Evolutionary conservation across 2,797 vertebrate genomes (phyloP).

Genomic region (Serranus cabrilla): DNA sequence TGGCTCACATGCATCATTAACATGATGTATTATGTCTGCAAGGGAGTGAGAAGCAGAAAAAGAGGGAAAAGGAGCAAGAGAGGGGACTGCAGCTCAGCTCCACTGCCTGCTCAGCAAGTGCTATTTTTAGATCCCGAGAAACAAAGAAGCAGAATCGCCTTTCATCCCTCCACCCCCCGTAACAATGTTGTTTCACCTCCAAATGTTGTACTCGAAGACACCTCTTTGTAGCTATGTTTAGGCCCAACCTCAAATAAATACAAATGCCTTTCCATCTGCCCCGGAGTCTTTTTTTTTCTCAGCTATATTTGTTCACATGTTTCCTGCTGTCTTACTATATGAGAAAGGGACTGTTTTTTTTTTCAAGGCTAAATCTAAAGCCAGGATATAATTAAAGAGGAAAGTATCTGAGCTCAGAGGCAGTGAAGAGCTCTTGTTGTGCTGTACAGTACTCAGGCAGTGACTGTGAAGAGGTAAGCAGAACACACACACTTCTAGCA

Average conservation of each 20-base stretch:
- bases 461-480: conserved; percentile 7
- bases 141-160: conserved; percentile 76
- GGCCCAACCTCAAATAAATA: conserved; percentile 56
- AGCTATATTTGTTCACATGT: conserved; percentile 36
- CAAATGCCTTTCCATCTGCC: conserved; percentile 42
- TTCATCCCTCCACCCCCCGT: conserved; percentile 55
- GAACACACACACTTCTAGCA: conserved; percentile 1
- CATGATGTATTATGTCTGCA: conserved; percentile 20
- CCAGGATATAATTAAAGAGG: conserved; percentile 48
- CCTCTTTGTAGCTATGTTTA: conserved; percentile 64
- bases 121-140: conserved; percentile 78
- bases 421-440: conserved; percentile 23
- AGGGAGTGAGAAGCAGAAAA: conserved; percentile 29
- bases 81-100: conserved; percentile 61
- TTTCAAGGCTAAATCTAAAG: conserved; percentile 19
- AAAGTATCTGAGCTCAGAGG: conserved; percentile 26
- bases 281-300: conserved; percentile 28
- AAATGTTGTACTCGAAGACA: conserved; percentile 61
- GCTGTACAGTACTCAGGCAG: conserved; percentile 6
- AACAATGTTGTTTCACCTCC: conserved; percentile 66
- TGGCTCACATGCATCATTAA: conserved; percentile 19
- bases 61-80: conserved; percentile 52
- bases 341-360: conserved; percentile 27
- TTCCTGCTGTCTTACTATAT: conserved; percentile 28
- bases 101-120: conserved; percentile 77